A percentile compares a stretch with the other conserved stretches of the same genome.
Conservation (phyloP, 2,113 vertebrate genomes). For the Gasterosteus aculeatus region DNA sequence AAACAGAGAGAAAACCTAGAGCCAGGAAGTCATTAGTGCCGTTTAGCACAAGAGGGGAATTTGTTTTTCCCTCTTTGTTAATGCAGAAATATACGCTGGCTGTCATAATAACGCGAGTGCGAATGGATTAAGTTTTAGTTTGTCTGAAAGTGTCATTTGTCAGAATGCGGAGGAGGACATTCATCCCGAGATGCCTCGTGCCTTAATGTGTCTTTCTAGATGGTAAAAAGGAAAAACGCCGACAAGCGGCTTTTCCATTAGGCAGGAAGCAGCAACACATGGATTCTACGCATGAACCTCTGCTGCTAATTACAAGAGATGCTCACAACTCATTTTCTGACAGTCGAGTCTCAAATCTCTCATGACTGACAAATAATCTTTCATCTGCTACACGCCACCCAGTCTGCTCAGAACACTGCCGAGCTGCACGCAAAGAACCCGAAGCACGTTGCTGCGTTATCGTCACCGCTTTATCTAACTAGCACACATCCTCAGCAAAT, state of each 20-base stretch:
- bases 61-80: constrained; percentile 11
- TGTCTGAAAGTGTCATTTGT: constrained; percentile 11
- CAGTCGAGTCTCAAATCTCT: background rate
- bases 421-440: background rate
- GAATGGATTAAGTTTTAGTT: constrained; percentile 34
- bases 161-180: constrained; percentile 17
- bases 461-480: background rate
- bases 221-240: background rate
- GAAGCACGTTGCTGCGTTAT: background rate
- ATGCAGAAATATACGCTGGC: constrained; percentile 21
- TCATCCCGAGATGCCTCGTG: background rate
- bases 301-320: background rate
- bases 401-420: too few species aligned
- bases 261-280: background rate
- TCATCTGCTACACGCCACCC: background rate
- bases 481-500: background rate
- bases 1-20: constrained; percentile 14
- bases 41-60: constrained; percentile 6
- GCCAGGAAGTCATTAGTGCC: constrained; percentile 26
- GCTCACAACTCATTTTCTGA: background rate
- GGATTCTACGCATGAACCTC: background rate
- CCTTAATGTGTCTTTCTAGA: background rate
- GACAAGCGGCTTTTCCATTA: background rate
- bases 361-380: background rate
- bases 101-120: constrained; percentile 15